Evolutionary conservation across 2,113 vertebrate species (phyloP).

Genomic region (Bubo blakistoni): DNA sequence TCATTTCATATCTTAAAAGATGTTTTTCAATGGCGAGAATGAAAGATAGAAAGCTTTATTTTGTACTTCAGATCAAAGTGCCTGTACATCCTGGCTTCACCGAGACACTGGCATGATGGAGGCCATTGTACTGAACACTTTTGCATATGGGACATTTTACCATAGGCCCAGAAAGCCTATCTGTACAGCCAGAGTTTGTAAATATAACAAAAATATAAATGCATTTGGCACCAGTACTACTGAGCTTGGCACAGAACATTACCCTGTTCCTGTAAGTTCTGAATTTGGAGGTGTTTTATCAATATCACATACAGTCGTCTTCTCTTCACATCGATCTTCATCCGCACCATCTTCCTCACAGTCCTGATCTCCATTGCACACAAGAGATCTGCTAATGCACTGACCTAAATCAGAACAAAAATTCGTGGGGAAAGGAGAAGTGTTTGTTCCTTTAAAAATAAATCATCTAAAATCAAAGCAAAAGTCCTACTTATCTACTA

Average conservation of each 20-base stretch:
- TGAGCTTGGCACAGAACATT: background rate
- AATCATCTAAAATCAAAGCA: background rate
- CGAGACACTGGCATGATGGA: background rate
- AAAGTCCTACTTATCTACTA: background rate
- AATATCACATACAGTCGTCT: constrained; percentile 67
- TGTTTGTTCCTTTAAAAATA: background rate
- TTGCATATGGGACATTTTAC: background rate
- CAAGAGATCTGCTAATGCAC: constrained; percentile 80
- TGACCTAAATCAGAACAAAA: constrained; percentile 72
- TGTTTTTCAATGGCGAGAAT: background rate
- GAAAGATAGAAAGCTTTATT: background rate
- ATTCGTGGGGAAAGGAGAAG: background rate
- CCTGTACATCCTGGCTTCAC: background rate
- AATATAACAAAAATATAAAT: background rate
- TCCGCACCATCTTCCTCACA: constrained; percentile 85
- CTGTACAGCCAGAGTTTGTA: background rate
- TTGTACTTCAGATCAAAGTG: background rate
- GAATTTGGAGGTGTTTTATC: constrained; percentile 79
- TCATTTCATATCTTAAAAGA: background rate
- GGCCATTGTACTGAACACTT: background rate
- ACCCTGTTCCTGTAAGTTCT: constrained; percentile 83
- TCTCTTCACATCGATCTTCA: constrained; percentile 76
- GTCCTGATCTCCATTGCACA: constrained; percentile 89
- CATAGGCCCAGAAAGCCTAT: background rate
- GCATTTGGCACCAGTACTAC: background rate